These are phyloP conservation scores for Hecatera dysodea DNA, from an alignment of 2,888 invertebrate species.

Conservation along the genomic window DNA sequence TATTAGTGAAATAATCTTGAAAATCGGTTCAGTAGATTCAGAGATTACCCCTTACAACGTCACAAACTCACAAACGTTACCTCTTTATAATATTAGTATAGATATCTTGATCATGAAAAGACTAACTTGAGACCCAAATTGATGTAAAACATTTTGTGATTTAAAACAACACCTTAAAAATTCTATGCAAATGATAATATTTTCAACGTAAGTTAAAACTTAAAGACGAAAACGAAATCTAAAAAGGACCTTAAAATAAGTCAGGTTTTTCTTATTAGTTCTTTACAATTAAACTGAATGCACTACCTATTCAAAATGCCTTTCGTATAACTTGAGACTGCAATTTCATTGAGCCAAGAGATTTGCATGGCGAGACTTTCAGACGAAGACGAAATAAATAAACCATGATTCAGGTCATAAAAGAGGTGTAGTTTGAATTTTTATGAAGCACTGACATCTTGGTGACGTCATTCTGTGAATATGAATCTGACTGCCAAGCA, in stretches of 20 bases:
- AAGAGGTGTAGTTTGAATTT: slow-evolving; percentile 43
- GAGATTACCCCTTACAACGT: too few species aligned
- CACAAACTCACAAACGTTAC: too few species aligned
- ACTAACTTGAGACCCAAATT: too few species aligned
- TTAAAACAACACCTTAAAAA: too few species aligned
- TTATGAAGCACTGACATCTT: slow-evolving; percentile 36
- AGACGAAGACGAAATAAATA: slow-evolving; percentile 50
- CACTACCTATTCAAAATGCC: slow-evolving; percentile 2
- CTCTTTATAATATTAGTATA: too few species aligned
- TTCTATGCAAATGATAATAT: not conserved
- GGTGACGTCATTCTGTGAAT: slow-evolving; percentile 24
- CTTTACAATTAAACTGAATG: slow-evolving; percentile 10
- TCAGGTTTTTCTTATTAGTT: not conserved
- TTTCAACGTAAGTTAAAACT: not conserved
- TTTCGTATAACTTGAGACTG: slow-evolving; percentile 19
- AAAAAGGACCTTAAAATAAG: not conserved
- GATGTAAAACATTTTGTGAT: too few species aligned
- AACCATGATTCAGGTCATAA: slow-evolving; percentile 53
- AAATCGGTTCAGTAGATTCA: too few species aligned
- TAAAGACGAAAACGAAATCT: not conserved
- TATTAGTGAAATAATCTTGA: too few species aligned
- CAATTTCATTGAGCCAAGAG: slow-evolving; percentile 52
- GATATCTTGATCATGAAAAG: too few species aligned
- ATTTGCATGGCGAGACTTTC: slow-evolving; percentile 57
- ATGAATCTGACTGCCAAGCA: slow-evolving; percentile 5